Percentiles rank a stretch among this genome's conserved stretches.
phyloP scores from a whole-genome alignment of 92 coral and sea anemone genomes.

The Scolanthus callimorphus region DNA sequence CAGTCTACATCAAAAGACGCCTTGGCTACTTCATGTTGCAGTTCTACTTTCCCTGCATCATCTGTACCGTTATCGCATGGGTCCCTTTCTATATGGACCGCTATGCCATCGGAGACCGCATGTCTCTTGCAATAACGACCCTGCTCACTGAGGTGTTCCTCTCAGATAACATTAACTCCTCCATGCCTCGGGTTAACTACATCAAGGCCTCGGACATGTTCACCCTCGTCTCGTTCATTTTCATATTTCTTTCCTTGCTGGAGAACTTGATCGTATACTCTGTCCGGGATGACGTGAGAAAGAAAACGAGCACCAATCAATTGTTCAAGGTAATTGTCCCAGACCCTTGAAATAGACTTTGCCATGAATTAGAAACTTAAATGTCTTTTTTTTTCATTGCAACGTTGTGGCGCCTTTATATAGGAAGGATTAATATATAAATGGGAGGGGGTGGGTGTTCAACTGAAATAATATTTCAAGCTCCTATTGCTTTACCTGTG shows the following conservation, averaged over 20 bases:
- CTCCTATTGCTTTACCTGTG: no score
- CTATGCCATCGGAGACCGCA: conserved; percentile 35
- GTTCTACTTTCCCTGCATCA: conserved; percentile 31
- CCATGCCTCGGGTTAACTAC: conserved; percentile 40
- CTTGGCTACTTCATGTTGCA: conserved; percentile 35
- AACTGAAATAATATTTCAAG: no score
- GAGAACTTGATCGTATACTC: no score
- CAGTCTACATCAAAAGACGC: conserved; percentile 16
- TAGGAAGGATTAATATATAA: no score
- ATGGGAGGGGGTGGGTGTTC: no score
- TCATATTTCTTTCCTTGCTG: conserved; percentile 29
- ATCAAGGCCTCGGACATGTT: conserved; percentile 47
- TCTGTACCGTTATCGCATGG: conserved; percentile 39
- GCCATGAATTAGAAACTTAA: no score
- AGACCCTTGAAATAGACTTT: no score
- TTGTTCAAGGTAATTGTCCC: no score
- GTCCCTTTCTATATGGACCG: conserved; percentile 44
- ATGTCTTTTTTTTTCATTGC: no score
- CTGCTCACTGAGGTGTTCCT: conserved; percentile 41
- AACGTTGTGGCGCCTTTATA: no score
- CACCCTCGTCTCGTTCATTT: conserved; percentile 33
- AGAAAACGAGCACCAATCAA: no score
- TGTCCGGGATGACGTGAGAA: no score
- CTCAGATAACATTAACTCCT: conserved; percentile 27
- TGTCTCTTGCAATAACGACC: conserved; percentile 35